Evolutionary conservation across 2,797 vertebrate genomes (phyloP).

Genomic region (Ctenopoma kingsleyae): DNA sequence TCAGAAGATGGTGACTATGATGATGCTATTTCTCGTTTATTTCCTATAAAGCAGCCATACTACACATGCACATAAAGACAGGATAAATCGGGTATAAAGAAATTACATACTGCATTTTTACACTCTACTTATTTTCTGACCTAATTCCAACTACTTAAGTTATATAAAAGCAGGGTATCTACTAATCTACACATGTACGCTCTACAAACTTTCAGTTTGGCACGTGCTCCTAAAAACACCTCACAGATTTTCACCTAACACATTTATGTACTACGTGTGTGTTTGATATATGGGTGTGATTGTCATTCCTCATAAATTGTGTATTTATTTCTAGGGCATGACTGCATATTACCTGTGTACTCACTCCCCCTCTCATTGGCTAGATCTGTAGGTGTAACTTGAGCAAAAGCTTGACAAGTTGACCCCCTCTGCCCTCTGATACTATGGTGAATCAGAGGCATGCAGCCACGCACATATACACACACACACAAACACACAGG

Average conservation of each 20-base stretch:
- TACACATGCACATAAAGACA: neutral
- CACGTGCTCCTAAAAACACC: neutral
- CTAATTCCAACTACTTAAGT: neutral
- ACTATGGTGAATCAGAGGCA: neutral
- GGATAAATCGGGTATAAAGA: neutral
- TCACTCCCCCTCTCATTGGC: neutral
- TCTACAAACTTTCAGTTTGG: neutral
- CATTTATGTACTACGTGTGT: neutral
- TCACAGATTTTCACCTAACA: neutral
- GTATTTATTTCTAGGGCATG: neutral
- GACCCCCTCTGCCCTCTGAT: constrained; percentile 8
- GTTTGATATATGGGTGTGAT: neutral
- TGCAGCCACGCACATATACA: neutral
- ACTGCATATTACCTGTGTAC: neutral
- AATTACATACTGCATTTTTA: neutral
- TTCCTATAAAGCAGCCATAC: constrained; percentile 20
- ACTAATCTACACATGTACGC: neutral
- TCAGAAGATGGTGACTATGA: constrained; percentile 5
- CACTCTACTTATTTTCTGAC: neutral
- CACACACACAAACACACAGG: neutral
- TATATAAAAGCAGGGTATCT: too few relatives aligned
- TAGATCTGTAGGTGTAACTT: constrained; percentile 26
- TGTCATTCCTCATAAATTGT: neutral
- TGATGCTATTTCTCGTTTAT: constrained; percentile 28
- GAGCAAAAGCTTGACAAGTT: constrained; percentile 29